Percentiles rank a stretch among this genome's conserved stretches.
Evolutionary conservation across 2,797 vertebrate genomes (phyloP).

Genomic region (Allobates femoralis): DNA sequence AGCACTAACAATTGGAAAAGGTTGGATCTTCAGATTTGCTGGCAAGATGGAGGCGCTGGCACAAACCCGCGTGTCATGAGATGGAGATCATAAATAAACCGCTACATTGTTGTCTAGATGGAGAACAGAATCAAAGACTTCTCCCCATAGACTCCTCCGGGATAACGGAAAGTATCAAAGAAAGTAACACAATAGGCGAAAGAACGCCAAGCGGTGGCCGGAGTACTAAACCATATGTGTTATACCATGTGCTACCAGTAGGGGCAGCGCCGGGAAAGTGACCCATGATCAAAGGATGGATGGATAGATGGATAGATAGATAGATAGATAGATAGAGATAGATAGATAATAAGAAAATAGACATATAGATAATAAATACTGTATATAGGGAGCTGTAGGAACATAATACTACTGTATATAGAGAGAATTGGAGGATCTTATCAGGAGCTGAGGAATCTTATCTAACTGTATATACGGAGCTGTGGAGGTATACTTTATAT

Average conservation of each 20-base stretch:
- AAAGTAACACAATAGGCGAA: neutral
- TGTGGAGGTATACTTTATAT: too few species aligned
- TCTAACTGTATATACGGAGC: too few species aligned
- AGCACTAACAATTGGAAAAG: neutral
- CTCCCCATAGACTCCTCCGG: neutral
- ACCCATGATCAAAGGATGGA: neutral
- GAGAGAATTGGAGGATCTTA: too few species aligned
- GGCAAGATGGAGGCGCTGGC: neutral
- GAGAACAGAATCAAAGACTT: constrained; percentile 8
- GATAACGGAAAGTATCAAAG: neutral
- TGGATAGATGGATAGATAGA: neutral
- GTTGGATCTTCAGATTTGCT: neutral
- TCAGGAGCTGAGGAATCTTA: too few species aligned
- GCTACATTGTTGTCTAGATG: neutral
- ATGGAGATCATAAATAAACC: constrained; percentile 1
- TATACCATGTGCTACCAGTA: neutral
- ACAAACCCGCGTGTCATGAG: neutral
- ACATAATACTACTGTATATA: too few species aligned
- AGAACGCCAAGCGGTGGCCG: neutral
- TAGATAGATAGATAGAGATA: too few species aligned
- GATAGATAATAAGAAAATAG: too few species aligned
- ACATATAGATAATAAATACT: too few species aligned
- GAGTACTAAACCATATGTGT: too few species aligned
- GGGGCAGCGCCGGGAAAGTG: neutral
- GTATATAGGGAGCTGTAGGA: too few species aligned